Evolutionary conservation across 2,888 invertebrate species (phyloP).

Genomic region (Micropterix aruncella): DNA sequence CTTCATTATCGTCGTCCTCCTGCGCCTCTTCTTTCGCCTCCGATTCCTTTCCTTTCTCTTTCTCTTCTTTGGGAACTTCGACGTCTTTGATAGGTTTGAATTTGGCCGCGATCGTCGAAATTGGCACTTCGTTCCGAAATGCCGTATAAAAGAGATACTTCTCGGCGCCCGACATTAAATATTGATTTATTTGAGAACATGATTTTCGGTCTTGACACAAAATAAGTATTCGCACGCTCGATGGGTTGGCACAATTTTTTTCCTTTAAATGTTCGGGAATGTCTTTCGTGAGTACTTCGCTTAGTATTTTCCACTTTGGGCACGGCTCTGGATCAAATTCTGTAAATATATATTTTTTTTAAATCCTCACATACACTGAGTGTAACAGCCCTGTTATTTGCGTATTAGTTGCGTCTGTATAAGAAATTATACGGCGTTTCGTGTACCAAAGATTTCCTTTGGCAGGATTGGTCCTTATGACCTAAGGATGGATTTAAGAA

Average conservation of each 20-base stretch:
- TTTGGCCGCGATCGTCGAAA: slow-evolving; percentile 40
- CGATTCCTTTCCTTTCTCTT: slow-evolving; percentile 9
- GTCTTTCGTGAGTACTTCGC: slow-evolving; percentile 67
- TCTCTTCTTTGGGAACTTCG: too few relatives aligned
- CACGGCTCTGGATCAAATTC: slow-evolving; percentile 71
- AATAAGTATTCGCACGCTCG: slow-evolving; percentile 49
- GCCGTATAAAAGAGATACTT: slow-evolving; percentile 49
- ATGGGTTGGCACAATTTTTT: slow-evolving; percentile 21
- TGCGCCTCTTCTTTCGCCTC: slow-evolving; percentile 16
- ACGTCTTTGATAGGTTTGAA: slow-evolving; percentile 27
- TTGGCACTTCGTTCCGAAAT: slow-evolving; percentile 39
- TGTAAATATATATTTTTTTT: too few relatives aligned
- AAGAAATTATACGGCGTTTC: too few relatives aligned
- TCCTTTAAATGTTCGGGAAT: slow-evolving; percentile 60
- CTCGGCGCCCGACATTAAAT: slow-evolving; percentile 48
- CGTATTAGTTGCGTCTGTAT: too few relatives aligned
- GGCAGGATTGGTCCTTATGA: too few relatives aligned
- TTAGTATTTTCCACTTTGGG: slow-evolving; percentile 81
- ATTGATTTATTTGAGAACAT: slow-evolving; percentile 66
- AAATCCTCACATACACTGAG: too few relatives aligned
- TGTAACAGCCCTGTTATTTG: too few relatives aligned
- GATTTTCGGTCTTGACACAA: slow-evolving; percentile 74
- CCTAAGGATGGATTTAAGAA: too few relatives aligned
- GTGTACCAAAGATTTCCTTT: too few relatives aligned
- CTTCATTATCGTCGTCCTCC: slow-evolving; percentile 16